A percentile compares a stretch with the other conserved stretches of the same genome.
Evolutionary conservation across 2,113 vertebrate genomes (phyloP).

Genomic region (Bagarius yarrelli): DNA sequence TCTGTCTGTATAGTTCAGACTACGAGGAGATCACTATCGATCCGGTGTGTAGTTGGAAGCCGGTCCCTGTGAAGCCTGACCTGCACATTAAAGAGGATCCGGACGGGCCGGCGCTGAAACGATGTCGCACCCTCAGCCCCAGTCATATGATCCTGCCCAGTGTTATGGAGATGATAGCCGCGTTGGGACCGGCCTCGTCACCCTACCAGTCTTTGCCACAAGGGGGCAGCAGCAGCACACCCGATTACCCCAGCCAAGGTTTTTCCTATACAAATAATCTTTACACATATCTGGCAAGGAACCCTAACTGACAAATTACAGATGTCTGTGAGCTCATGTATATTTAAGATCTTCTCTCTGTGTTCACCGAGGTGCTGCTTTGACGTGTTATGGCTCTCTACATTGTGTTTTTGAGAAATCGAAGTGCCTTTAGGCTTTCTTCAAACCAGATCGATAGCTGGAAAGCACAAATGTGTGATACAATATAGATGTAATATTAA

Average conservation of each 20-base stretch:
- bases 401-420: neutral
- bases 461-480: no score
- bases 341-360: neutral
- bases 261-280: constrained; percentile 27
- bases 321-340: neutral
- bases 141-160: constrained; percentile 90
- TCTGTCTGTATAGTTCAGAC: constrained; percentile 73
- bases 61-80: constrained; percentile 88
- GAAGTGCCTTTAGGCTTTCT: neutral
- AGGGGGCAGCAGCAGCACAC: constrained; percentile 61
- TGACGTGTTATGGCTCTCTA: neutral
- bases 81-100: constrained; percentile 89
- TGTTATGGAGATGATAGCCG: constrained; percentile 94
- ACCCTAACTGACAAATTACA: no score
- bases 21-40: constrained; percentile 97
- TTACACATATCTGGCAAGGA: neutral
- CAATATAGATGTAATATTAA: neutral
- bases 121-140: constrained; percentile 90
- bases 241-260: constrained; percentile 82
- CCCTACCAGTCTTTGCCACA: constrained; percentile 75
- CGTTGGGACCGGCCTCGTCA: constrained; percentile 79
- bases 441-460: neutral
- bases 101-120: constrained; percentile 85
- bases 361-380: neutral
- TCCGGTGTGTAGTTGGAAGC: constrained; percentile 92